phyloP scores from a whole-genome alignment of 2,888 invertebrate species.

The Myathropa florea region DNA sequence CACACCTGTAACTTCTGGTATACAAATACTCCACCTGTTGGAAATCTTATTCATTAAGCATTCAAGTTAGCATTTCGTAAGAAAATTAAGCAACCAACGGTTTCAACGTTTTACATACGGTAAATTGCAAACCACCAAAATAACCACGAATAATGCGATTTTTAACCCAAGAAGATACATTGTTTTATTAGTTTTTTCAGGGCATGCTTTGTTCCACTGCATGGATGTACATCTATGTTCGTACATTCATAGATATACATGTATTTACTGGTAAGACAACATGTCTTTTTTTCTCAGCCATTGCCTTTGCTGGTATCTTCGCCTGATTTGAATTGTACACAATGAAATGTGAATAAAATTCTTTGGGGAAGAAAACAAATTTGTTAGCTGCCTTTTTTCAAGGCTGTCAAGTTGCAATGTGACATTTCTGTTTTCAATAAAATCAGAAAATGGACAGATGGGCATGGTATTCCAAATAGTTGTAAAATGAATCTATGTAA shows the following conservation, averaged over 20 bases:
- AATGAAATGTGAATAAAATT: not conserved
- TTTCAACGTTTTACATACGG: not conserved
- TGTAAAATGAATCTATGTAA: not conserved
- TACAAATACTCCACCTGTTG: not conserved
- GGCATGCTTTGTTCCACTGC: conserved; percentile 12
- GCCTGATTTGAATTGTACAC: not conserved
- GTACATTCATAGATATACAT: not conserved
- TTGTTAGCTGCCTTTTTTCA: not conserved
- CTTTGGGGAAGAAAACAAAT: not conserved
- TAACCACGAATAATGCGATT: conserved; percentile 24
- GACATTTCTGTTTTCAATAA: not conserved
- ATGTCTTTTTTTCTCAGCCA: not conserved
- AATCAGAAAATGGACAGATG: not conserved
- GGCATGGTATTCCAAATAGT: not conserved
- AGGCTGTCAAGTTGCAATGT: not conserved
- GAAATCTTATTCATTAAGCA: not conserved
- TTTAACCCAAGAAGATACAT: conserved; percentile 24
- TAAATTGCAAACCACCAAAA: conserved; percentile 9
- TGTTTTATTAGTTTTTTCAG: conserved; percentile 11
- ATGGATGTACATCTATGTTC: not conserved
- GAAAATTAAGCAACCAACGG: not conserved
- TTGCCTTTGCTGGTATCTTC: not conserved
- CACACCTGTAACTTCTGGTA: not conserved
- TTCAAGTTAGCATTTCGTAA: not conserved
- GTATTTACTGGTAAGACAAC: not conserved